Evolutionary conservation across 2,113 vertebrate species (phyloP), one percentile per base, ranked within the genome.

Genomic region (Dipodomys merriami): DNA sequence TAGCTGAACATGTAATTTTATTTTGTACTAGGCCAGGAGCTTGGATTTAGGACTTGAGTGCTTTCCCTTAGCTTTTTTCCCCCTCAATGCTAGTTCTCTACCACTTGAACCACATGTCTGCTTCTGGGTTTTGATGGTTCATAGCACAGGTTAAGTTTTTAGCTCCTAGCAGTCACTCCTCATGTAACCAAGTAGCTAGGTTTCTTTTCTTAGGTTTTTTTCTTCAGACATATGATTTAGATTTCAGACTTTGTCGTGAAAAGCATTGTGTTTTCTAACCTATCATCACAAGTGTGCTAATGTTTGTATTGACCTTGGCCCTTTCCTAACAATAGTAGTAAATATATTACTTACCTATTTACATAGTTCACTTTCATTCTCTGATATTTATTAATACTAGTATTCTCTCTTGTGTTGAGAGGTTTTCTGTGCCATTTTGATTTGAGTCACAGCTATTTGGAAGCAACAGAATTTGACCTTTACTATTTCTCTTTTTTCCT

Each of bases 381-480:
- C 64, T 88, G 79, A 92, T n/a, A 23, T 73, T 90, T 72, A 67
- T 84, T 35, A 76, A 53, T 60, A 92, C 69, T 65, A 77, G 12
- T 18, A 2, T 65, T 62, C 22, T 69, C 77, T 64, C 16, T 30
- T 91, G 49, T 82, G 49, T 78, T 68, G n/a, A 39, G 85, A 5
- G 30, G 83, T 39, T 91, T 91, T 89, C 22, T 85, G 19, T 88
- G 18, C 9, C 49, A 83, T 16, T 6, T 83, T 86, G 19, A 25
- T 65, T 35, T 93, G 44, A 67, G 46, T 71, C 39, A 83, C 29
- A 79, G 35, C 3, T 67, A 35, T 89, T 25, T 35, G 12, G n/a
- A 88, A 1, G 49, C 6, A 79, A 60, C n/a, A 90, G 87, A 27
- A 60, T 79, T 74, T 92, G 83, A 94, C 60, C 46, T 83, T 92